Conservation (phyloP, 53 echinoderm and acorn worm genomes). For the Crossaster papposus region DNA sequence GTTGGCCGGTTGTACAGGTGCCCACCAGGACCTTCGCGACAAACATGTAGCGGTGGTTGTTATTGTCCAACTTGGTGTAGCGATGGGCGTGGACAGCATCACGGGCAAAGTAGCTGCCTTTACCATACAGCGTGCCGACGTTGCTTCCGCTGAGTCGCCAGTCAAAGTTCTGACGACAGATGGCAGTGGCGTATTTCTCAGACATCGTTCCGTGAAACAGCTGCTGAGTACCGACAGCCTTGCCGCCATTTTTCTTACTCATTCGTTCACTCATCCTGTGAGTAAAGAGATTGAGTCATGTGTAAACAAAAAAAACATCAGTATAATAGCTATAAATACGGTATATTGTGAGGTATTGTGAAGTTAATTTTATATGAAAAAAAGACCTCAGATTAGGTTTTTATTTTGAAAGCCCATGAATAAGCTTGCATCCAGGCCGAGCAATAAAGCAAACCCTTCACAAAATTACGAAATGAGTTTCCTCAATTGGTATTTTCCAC, state of each 20-base stretch:
- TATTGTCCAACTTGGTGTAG: constrained; percentile 19
- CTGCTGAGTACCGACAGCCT: constrained; percentile 8
- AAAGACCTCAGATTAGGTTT: too few relatives aligned
- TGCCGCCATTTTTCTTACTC: constrained; percentile 18
- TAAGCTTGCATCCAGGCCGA: not conserved
- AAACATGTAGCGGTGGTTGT: constrained; percentile 31
- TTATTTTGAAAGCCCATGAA: too few relatives aligned
- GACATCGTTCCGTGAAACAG: constrained; percentile 61
- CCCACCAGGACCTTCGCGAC: constrained; percentile 62
- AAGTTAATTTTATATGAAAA: too few relatives aligned
- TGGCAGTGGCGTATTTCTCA: constrained; percentile 20
- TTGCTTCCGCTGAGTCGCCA: constrained; percentile 60
- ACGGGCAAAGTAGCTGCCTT: constrained; percentile 66
- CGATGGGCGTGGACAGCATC: constrained; percentile 44
- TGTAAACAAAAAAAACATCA: not conserved
- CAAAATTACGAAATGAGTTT: not conserved
- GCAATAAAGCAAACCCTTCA: not conserved
- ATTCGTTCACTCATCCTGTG: constrained; percentile 29
- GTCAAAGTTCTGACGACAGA: constrained; percentile 69
- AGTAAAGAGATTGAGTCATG: too few relatives aligned
- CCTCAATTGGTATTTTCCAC: not conserved
- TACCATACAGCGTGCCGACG: constrained; percentile 43
- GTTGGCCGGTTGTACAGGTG: constrained; percentile 5
- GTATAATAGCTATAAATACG: too few relatives aligned
- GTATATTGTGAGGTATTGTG: too few relatives aligned